phyloP scores from a whole-genome alignment of 30 jellyfish, hydroid and myxozoan species.

The Pseudorhiza aurosa region DNA sequence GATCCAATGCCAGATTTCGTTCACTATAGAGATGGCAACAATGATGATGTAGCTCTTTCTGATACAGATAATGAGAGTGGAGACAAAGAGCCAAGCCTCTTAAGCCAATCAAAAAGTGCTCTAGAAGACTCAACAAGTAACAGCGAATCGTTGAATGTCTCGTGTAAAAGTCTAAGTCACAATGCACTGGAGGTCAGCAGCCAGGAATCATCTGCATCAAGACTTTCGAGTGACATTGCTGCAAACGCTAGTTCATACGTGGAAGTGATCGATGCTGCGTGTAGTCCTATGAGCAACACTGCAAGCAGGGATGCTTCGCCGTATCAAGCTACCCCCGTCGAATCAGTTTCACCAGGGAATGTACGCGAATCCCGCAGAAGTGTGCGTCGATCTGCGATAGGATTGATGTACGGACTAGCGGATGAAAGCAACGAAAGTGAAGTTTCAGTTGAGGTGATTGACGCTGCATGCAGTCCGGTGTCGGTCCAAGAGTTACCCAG shows the following conservation, averaged over 20 bases:
- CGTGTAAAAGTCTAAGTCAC: too few relatives aligned
- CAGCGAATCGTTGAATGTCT: too few relatives aligned
- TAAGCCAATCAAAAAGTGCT: too few relatives aligned
- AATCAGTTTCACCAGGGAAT: not conserved
- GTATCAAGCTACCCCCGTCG: not conserved
- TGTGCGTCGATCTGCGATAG: constrained; percentile 44
- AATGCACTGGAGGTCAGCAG: too few relatives aligned
- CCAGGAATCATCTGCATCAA: not conserved
- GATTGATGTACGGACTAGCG: constrained; percentile 24
- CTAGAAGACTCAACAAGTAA: too few relatives aligned
- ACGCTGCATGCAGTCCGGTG: constrained; percentile 52
- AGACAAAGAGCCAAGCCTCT: too few relatives aligned
- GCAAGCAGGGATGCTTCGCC: not conserved
- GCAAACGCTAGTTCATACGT: constrained; percentile 1
- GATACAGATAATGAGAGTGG: not conserved
- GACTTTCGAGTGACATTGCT: not conserved
- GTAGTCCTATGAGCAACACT: constrained; percentile 17
- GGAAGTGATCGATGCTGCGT: constrained; percentile 16
- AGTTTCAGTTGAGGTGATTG: constrained; percentile 37
- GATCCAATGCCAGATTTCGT: not conserved
- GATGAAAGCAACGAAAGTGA: not conserved
- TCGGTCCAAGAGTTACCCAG: not conserved
- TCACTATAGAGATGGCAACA: not conserved
- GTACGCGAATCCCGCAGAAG: not conserved
- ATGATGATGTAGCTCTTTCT: not conserved